phyloP scores from a whole-genome alignment of 2,888 invertebrate genomes.

The Caenorhabditis angaria region DNA sequence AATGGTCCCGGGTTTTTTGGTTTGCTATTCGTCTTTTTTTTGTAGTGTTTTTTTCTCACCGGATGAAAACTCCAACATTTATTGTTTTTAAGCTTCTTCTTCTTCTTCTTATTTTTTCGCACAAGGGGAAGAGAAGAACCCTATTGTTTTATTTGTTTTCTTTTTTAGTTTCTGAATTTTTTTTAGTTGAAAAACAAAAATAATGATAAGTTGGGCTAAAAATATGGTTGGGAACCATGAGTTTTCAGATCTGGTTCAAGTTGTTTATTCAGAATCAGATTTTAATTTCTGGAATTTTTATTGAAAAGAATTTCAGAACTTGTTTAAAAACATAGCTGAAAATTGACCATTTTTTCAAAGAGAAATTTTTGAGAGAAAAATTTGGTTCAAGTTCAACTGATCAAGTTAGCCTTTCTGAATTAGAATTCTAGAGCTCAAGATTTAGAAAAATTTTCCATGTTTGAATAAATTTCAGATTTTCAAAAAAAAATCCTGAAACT shows the following conservation, averaged over 20 bases:
- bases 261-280: not conserved
- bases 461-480: too few relatives aligned
- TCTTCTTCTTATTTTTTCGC: too few relatives aligned
- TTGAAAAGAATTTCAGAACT: not conserved
- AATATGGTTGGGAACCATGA: too few relatives aligned
- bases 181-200: not conserved
- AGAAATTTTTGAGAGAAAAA: too few relatives aligned
- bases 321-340: not conserved
- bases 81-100: not conserved
- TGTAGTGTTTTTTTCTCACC: not conserved
- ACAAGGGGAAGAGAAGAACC: not conserved
- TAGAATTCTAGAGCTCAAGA: too few relatives aligned
- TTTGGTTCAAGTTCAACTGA: too few relatives aligned
- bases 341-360: too few relatives aligned
- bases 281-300: not conserved
- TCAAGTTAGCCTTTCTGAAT: too few relatives aligned
- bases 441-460: too few relatives aligned
- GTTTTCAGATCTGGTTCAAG: too few relatives aligned
- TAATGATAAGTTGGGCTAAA: too few relatives aligned
- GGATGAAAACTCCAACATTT: not conserved
- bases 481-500: too few relatives aligned
- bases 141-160: not conserved
- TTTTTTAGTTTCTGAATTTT: not conserved
- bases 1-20: conserved; percentile 1
- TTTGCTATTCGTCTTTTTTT: not conserved